A percentile compares a stretch with the other conserved stretches of the same genome.
These are phyloP conservation scores for Microctonus brassicae DNA, from an alignment of 2,888 invertebrate species.

Conservation along the genomic window DNA sequence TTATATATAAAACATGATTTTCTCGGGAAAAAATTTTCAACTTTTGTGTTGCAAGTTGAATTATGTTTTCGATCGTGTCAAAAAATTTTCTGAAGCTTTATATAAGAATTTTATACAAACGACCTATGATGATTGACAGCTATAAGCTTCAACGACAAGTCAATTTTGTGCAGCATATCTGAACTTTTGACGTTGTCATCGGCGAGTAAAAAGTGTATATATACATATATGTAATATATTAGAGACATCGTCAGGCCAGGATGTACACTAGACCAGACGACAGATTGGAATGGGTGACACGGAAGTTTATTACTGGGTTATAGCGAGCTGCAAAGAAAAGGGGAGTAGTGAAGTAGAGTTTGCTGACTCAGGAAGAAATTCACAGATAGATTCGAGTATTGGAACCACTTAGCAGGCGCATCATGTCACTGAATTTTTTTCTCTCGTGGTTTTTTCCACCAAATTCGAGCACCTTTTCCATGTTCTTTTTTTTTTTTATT, in stretches of 20 bases:
- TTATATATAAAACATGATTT: background rate
- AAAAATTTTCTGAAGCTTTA: background rate
- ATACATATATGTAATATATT: background rate
- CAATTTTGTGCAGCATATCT: slow-evolving; percentile 8
- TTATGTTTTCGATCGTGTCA: background rate
- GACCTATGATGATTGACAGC: slow-evolving; percentile 18
- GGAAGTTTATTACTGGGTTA: slow-evolving; percentile 43
- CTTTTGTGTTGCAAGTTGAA: background rate
- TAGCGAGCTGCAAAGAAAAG: slow-evolving; percentile 12
- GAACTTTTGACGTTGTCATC: slow-evolving; percentile 27
- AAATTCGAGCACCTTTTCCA: slow-evolving; percentile 45
- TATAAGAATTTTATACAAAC: slow-evolving; percentile 6
- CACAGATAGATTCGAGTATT: slow-evolving; percentile 51
- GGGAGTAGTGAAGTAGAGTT: slow-evolving; percentile 29
- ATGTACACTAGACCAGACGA: slow-evolving; percentile 30
- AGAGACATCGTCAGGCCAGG: slow-evolving; percentile 7
- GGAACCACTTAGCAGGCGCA: slow-evolving; percentile 58
- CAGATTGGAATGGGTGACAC: slow-evolving; percentile 36
- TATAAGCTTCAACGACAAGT: slow-evolving; percentile 8
- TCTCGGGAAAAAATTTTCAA: background rate
- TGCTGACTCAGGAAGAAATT: slow-evolving; percentile 45
- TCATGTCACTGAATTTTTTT: slow-evolving; percentile 40
- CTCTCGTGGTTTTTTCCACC: slow-evolving; percentile 25
- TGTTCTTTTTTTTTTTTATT: slow-evolving; percentile 30
- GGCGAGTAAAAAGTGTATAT: background rate